A percentile compares a stretch with the other conserved stretches of the same genome.
These are phyloP conservation scores for Trachelus tabidus DNA, from an alignment of 2,888 invertebrate species.

Conservation along the genomic window DNA sequence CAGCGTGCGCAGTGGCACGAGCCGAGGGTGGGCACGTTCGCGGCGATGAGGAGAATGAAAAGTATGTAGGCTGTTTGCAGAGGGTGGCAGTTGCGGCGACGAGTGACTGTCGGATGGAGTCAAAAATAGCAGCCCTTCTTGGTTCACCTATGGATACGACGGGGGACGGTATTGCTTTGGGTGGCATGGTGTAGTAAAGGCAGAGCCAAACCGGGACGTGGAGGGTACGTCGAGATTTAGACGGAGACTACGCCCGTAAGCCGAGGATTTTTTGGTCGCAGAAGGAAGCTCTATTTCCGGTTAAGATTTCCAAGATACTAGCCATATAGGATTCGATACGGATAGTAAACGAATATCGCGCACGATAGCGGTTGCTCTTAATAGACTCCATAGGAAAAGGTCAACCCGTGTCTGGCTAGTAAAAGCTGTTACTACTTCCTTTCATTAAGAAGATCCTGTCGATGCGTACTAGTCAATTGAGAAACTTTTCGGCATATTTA, in stretches of 20 bases:
- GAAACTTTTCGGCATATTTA: too few species aligned
- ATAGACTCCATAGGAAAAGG: neutral
- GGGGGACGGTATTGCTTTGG: constrained; percentile 11
- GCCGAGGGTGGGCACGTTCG: constrained; percentile 21
- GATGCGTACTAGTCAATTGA: too few species aligned
- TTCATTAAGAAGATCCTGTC: neutral
- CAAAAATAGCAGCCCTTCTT: constrained; percentile 45
- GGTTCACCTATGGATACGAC: constrained; percentile 16
- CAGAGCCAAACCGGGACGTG: constrained; percentile 6
- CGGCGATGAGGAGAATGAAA: constrained; percentile 3
- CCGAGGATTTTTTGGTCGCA: neutral
- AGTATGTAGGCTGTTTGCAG: constrained; percentile 37
- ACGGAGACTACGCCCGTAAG: constrained; percentile 7
- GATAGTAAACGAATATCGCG: neutral
- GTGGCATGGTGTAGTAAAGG: neutral
- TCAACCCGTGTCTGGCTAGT: neutral
- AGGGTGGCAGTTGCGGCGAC: constrained; percentile 36
- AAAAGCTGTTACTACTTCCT: neutral
- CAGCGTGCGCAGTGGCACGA: constrained; percentile 26
- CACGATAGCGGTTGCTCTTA: neutral
- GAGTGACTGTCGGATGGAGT: constrained; percentile 40
- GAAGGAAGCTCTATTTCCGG: constrained; percentile 54
- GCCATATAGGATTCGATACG: neutral
- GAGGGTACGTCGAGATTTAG: constrained; percentile 8
- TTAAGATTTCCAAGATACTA: constrained; percentile 25